Percentiles rank a stretch among this genome's conserved stretches.
Evolutionary conservation across 1,140 invertebrate genomes (phyloP).

Genomic region (Ruditapes philippinarum): DNA sequence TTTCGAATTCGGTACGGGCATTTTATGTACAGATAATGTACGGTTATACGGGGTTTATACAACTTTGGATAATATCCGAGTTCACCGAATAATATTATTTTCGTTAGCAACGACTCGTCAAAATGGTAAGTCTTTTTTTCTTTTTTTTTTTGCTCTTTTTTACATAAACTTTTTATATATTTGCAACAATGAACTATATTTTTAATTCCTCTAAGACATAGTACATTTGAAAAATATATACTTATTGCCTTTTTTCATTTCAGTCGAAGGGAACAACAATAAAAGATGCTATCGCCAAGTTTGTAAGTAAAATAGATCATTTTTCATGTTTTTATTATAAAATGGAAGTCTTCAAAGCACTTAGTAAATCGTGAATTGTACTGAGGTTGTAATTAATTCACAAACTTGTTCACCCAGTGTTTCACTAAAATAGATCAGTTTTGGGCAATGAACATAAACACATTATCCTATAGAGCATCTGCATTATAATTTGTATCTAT

Average conservation of each 20-base stretch:
- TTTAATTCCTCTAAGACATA: no score
- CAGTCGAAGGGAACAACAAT: slow-evolving; percentile 86
- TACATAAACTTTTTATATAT: no score
- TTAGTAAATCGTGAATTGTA: neutral
- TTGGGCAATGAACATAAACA: neutral
- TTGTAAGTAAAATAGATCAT: slow-evolving; percentile 77
- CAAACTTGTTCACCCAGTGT: no score
- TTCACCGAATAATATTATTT: neutral
- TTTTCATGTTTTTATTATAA: neutral
- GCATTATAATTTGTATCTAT: neutral
- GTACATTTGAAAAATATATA: no score
- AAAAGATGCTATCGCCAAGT: slow-evolving; percentile 88
- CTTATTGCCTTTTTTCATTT: slow-evolving; percentile 11
- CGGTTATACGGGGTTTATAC: no score
- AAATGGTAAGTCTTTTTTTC: no score
- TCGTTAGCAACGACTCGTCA: neutral
- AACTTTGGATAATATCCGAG: neutral
- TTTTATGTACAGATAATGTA: no score
- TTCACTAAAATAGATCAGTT: no score
- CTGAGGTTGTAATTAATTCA: neutral
- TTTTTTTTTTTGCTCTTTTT: no score
- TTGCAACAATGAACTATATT: no score
- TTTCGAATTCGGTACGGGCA: no score
- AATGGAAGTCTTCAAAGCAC: neutral
- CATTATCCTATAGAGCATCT: neutral